Evolutionary conservation across 2,113 vertebrate genomes (phyloP).

Genomic region (Xiphophorus maculatus): DNA sequence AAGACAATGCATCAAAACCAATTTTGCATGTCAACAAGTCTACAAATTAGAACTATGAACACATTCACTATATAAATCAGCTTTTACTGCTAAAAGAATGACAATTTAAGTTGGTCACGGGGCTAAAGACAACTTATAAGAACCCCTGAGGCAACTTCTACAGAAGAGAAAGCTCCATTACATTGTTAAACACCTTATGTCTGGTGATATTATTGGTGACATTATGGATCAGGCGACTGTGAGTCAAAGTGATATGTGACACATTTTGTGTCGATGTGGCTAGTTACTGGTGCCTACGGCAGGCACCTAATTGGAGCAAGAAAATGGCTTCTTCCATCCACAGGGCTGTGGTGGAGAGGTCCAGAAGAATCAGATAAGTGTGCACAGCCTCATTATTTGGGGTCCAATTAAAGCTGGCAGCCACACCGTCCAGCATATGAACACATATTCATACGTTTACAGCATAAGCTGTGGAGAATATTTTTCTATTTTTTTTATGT

Average conservation of each 20-base stretch:
- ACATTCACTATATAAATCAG: background rate
- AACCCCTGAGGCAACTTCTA: background rate
- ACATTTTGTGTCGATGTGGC: background rate
- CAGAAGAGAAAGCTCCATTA: background rate
- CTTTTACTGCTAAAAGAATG: background rate
- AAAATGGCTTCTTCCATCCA: constrained; percentile 24
- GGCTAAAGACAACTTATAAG: background rate
- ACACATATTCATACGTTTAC: background rate
- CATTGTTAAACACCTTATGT: background rate
- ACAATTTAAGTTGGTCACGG: background rate
- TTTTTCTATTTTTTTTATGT: background rate
- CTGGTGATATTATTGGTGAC: constrained; percentile 17
- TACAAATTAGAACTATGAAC: background rate
- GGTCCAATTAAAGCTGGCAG: constrained; percentile 60
- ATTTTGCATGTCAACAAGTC: background rate
- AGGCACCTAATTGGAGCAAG: constrained; percentile 50
- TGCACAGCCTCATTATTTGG: constrained; percentile 49
- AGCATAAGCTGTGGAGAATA: background rate
- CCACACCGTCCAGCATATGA: background rate
- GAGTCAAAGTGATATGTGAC: constrained; percentile 3
- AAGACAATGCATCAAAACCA: background rate
- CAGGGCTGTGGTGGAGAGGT: constrained; percentile 17
- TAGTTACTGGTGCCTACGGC: constrained; percentile 8
- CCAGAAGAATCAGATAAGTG: constrained; percentile 31
- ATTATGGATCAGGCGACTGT: constrained; percentile 33